Evolutionary conservation across 2,113 vertebrate species (phyloP), one percentile per base, ranked within the genome.

Genomic region (Colossoma macropomum): DNA sequence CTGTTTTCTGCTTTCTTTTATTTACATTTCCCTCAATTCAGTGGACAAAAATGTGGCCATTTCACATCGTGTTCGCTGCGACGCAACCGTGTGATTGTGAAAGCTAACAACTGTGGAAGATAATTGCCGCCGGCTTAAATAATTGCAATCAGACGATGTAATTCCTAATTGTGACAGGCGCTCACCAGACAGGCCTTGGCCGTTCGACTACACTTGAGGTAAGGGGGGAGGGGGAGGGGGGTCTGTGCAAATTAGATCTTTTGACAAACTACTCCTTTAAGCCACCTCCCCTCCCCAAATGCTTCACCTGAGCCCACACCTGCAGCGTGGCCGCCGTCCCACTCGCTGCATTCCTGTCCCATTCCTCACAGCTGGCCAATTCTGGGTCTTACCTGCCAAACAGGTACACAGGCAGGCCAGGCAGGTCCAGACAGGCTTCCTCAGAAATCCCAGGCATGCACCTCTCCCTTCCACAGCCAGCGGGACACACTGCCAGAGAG

Each of bases 361-460:
- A 34, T 12, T n/a, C 45, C n/a, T 72, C 45, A 52, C 70, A 69
- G n/a, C 30, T 1, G 13, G 71, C 30, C 71, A 25, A 32, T 41
- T 8, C 70, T 77, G 34, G 48, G 62, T n/a, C 79, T 72, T 81
- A 77, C 81, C 81, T 84, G 78, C 45, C 65, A 75, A 72, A 83
- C 65, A 82, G 82, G 84, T 77, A 79, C 1, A 21, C 82, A 38
- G 50, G 28, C 32, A 84, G 63, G 62, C 32, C 23, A 10, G 77
- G 69, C 89, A 87, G 82, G 88, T 77, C 71, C 52, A 27, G 69
- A 85, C 89, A 88, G 71, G 86, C 63, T 28, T 32, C 23, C 38
- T 74, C 63, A 75, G 80, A 86, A 77, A 84, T 88, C 77, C 81
- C 66, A 79, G 87, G 86, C 69, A 89, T 86, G 82, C 80, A 73